phyloP scores from a whole-genome alignment of 2,888 invertebrate species.

The Lycia hirtaria region DNA sequence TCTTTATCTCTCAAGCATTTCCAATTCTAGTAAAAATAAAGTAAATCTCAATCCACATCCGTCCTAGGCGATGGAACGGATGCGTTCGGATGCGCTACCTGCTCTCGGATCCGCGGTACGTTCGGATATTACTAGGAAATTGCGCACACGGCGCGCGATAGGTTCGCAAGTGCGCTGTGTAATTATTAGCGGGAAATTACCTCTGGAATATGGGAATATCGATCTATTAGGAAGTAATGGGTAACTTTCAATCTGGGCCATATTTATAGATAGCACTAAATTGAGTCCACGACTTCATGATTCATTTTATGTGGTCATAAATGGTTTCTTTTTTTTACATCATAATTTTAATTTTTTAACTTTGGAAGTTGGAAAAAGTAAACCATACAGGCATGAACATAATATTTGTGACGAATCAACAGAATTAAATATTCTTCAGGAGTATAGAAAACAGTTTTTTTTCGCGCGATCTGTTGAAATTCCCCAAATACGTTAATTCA shows the following conservation, averaged over 20 bases:
- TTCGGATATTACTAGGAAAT: constrained; percentile 44
- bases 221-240: background rate
- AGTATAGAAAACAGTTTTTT: too few species aligned
- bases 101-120: constrained; percentile 9
- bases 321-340: too few species aligned
- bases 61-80: constrained; percentile 29
- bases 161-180: constrained; percentile 13
- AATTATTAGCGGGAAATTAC: constrained; percentile 28
- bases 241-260: background rate
- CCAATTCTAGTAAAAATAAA: constrained; percentile 8
- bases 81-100: constrained; percentile 27
- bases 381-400: too few species aligned
- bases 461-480: too few species aligned
- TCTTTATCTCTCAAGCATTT: background rate
- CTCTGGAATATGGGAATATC: constrained; percentile 3
- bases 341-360: too few species aligned
- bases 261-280: too few species aligned
- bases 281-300: too few species aligned
- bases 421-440: too few species aligned
- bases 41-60: constrained; percentile 12
- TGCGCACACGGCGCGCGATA: constrained; percentile 25
- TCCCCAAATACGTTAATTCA: too few species aligned
- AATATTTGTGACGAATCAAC: too few species aligned
- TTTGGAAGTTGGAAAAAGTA: too few species aligned
- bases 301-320: too few species aligned